Evolutionary conservation across 1,140 invertebrate genomes (phyloP).

Genomic region (Lethrus apterus): DNA sequence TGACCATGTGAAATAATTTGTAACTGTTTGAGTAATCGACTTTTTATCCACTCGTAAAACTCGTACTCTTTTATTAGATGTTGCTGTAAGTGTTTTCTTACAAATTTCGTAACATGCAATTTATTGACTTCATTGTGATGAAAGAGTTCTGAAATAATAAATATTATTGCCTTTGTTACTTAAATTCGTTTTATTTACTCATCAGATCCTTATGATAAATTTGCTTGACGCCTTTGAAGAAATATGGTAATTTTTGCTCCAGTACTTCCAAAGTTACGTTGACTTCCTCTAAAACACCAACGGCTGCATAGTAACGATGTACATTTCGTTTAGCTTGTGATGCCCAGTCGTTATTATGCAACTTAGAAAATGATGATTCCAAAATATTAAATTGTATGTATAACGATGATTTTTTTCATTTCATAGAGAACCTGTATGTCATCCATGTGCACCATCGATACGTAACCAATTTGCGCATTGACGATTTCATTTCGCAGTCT

Average conservation of each 20-base stretch:
- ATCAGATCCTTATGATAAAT: slow-evolving; percentile 48
- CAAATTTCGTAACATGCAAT: slow-evolving; percentile 27
- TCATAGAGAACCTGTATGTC: slow-evolving; percentile 31
- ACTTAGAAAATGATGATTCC: slow-evolving; percentile 39
- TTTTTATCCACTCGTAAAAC: slow-evolving; percentile 56
- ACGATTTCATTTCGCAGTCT: slow-evolving; percentile 43
- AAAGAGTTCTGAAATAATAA: slow-evolving; percentile 33
- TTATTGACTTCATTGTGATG: slow-evolving; percentile 35
- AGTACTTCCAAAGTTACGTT: slow-evolving; percentile 52
- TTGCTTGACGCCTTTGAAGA: slow-evolving; percentile 49
- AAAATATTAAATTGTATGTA: background rate
- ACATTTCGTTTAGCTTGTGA: slow-evolving; percentile 56
- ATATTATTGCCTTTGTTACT: slow-evolving; percentile 6
- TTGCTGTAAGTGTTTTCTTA: slow-evolving; percentile 36
- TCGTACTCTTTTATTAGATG: slow-evolving; percentile 50
- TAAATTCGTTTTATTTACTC: slow-evolving; percentile 40
- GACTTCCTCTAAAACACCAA: slow-evolving; percentile 58
- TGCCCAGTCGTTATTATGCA: slow-evolving; percentile 54
- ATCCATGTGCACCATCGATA: slow-evolving; percentile 54
- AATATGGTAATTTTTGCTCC: slow-evolving; percentile 52
- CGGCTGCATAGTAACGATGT: slow-evolving; percentile 55
- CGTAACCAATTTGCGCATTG: slow-evolving; percentile 62
- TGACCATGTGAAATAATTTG: slow-evolving; percentile 19
- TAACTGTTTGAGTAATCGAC: slow-evolving; percentile 45
- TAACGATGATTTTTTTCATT: background rate